Conservation (phyloP, 2,888 invertebrate species). For the Perithous albicinctus region DNA sequence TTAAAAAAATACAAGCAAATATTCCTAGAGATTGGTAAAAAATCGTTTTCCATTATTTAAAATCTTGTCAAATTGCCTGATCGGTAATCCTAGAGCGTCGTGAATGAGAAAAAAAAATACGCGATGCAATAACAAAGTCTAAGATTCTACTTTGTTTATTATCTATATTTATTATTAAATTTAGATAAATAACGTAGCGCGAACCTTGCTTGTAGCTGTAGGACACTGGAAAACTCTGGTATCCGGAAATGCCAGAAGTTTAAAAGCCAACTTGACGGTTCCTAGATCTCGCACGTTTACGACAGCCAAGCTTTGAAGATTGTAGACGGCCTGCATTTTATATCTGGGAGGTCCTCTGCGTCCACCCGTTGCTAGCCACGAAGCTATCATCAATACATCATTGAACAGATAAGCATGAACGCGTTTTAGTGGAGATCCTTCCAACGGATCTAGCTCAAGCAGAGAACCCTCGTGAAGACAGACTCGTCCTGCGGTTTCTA, state of each 20-base stretch:
- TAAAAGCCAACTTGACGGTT: constrained; percentile 96
- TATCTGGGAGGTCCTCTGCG: constrained; percentile 92
- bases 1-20: no score
- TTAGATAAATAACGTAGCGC: constrained; percentile 44
- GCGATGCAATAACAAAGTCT: not conserved
- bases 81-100: no score
- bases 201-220: constrained; percentile 89
- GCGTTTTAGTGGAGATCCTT: constrained; percentile 93
- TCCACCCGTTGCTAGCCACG: constrained; percentile 88
- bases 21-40: no score
- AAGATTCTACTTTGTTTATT: not conserved
- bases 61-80: no score
- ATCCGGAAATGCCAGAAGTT: constrained; percentile 97
- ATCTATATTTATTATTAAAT: constrained; percentile 1
- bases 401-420: constrained; percentile 97
- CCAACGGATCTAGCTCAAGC: constrained; percentile 94
- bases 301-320: constrained; percentile 95
- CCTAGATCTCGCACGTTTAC: constrained; percentile 97
- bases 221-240: constrained; percentile 96
- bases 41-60: no score
- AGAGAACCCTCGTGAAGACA: constrained; percentile 97
- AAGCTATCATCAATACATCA: constrained; percentile 96
- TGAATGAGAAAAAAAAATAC: no score
- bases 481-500: constrained; percentile 91
- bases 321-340: constrained; percentile 93